These are phyloP conservation scores for Hybognathus amarus DNA, from an alignment of 2,797 vertebrate genomes.

Conservation along the genomic window DNA sequence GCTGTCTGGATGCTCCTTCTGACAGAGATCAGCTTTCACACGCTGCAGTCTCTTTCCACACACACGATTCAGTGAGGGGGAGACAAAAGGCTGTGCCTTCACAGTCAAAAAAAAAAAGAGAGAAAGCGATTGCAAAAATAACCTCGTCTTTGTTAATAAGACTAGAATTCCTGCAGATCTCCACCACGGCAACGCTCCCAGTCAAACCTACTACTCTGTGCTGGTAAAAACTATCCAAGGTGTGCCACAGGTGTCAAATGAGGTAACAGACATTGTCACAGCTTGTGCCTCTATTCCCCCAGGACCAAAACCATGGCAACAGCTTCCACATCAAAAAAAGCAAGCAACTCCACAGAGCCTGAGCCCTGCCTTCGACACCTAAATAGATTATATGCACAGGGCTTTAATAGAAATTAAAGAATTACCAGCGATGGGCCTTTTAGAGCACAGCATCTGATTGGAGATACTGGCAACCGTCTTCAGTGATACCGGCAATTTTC, in stretches of 20 bases:
- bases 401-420: slow-evolving; percentile 44
- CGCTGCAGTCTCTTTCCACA: slow-evolving; percentile 58
- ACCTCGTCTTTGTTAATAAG: slow-evolving; percentile 55
- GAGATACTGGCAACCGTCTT: slow-evolving; percentile 21
- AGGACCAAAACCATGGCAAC: slow-evolving; percentile 80
- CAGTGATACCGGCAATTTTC: slow-evolving; percentile 29
- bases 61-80: slow-evolving; percentile 66
- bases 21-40: slow-evolving; percentile 59
- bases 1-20: slow-evolving; percentile 56
- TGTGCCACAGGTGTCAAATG: slow-evolving; percentile 75
- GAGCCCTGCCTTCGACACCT: slow-evolving; percentile 49
- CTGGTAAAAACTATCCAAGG: slow-evolving; percentile 52
- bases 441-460: slow-evolving; percentile 27
- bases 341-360: slow-evolving; percentile 55
- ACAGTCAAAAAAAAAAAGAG: slow-evolving; percentile 52
- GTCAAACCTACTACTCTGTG: slow-evolving; percentile 35
- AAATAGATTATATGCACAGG: slow-evolving; percentile 52
- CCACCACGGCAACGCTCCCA: slow-evolving; percentile 32
- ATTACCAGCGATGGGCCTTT: slow-evolving; percentile 29
- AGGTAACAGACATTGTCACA: slow-evolving; percentile 75
- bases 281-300: slow-evolving; percentile 73
- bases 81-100: slow-evolving; percentile 62
- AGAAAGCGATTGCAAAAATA: slow-evolving; percentile 63
- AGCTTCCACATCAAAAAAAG: slow-evolving; percentile 68
- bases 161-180: slow-evolving; percentile 47